A percentile compares a stretch with the other conserved stretches of the same genome.
Conservation (phyloP, 2,888 invertebrate genomes). For the Cybosia mesomella region DNA sequence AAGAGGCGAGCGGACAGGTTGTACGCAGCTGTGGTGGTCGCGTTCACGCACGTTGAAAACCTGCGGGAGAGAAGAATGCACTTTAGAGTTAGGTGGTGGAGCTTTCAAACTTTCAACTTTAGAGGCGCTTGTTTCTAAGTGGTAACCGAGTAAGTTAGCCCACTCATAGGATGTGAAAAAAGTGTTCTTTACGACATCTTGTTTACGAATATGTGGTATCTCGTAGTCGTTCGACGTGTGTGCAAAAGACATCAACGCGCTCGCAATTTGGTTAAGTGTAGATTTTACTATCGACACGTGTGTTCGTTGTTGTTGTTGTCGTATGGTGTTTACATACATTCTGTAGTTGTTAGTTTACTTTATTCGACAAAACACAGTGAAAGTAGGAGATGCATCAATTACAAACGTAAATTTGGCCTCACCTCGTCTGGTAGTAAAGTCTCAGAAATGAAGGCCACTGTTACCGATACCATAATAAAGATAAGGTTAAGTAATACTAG, state of each 20-base stretch:
- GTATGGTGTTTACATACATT: not conserved
- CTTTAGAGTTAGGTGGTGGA: not conserved
- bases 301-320: not conserved
- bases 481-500: too few relatives aligned
- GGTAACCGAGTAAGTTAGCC: too few relatives aligned
- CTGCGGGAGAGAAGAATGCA: conserved; percentile 46
- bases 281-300: not conserved
- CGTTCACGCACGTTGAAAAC: conserved; percentile 77
- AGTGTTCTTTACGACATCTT: too few relatives aligned
- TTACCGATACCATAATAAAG: too few relatives aligned
- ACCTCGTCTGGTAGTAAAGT: too few relatives aligned
- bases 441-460: not conserved
- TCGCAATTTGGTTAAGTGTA: not conserved
- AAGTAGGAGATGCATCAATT: too few relatives aligned
- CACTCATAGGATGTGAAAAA: too few relatives aligned
- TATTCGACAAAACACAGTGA: too few relatives aligned
- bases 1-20: conserved; percentile 71
- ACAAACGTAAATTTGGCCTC: too few relatives aligned
- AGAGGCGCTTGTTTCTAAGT: not conserved
- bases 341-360: too few relatives aligned
- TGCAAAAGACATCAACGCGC: conserved; percentile 42
- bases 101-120: not conserved
- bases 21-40: conserved; percentile 63
- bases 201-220: not conserved
- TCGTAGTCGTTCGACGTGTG: not conserved